Evolutionary conservation across 2,888 invertebrate species (phyloP), one percentile per base, ranked within the genome.

Genomic region (Drosophila setosimentum): DNA sequence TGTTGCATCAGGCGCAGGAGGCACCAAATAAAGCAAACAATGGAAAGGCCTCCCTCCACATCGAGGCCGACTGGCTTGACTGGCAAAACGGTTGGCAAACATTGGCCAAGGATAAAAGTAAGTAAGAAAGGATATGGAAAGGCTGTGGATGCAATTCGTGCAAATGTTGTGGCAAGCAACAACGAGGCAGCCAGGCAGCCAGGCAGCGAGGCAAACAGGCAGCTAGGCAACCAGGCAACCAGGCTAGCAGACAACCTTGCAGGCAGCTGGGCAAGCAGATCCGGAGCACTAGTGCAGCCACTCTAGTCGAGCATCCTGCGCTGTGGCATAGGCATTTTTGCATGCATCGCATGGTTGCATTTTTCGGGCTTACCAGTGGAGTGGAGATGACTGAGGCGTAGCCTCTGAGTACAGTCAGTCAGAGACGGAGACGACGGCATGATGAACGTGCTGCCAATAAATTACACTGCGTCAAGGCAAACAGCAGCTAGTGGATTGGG

Each of bases 401-500:
- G 67, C n/a, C 75, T 48, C 27, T 13, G 35, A 27, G 27, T 42
- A 50, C 40, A 70, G 68, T 33, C 48, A 53, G 82, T n/a, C 42
- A 50, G 66, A 72, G 80, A 55, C 70, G 60, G 68, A 82, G 82
- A 76, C 73, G 82, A 90, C 78, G 87, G 77, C 89, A 87, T 87
- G 87, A 87, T 90, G 90, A 88, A 87, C 87, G 87, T 87, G 87
- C 87, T 90, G 90, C 87, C 87, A 87, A 87, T 87, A 87, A 87
- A 87, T 87, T 90, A 87, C 87, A 90, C 89, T 90, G 87, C 87
- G 89, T 87, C 87, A 90, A 89, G 84, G 62, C 68, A 66, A 55
- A 71, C 82, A 58, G 70, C 71, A 75, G 75, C 73, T 68, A 67
- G 61, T 54, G 18, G 18, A 27, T 10, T 10, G 62, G 33, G 6